Evolutionary conservation across 1,140 invertebrate genomes (phyloP).

Genomic region (Semibalanus balanoides): DNA sequence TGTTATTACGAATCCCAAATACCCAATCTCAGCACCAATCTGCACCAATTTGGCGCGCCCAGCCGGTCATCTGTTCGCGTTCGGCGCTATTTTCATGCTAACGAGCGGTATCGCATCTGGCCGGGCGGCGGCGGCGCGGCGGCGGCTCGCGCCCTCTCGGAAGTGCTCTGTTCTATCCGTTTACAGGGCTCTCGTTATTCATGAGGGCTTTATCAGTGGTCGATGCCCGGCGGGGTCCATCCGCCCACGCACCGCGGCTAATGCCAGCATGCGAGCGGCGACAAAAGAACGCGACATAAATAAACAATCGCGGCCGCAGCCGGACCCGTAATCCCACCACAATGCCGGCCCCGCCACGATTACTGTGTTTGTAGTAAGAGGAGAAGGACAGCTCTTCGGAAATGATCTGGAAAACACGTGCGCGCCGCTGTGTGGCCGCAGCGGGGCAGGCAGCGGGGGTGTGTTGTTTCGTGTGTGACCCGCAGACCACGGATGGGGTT

Average conservation of each 20-base stretch:
- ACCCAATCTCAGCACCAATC: no score
- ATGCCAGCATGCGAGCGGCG: not conserved
- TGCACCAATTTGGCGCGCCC: not conserved
- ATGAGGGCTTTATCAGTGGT: not conserved
- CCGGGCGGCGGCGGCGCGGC: no score
- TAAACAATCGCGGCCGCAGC: not conserved
- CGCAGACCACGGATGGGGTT: no score
- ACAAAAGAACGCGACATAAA: not conserved
- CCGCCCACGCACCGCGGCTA: not conserved
- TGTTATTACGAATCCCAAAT: no score
- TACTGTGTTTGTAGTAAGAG: not conserved
- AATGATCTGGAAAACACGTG: not conserved
- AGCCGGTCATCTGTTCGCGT: not conserved
- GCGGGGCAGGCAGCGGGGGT: not conserved
- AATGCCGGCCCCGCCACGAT: not conserved
- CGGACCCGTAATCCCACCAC: not conserved
- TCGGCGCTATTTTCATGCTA: not conserved
- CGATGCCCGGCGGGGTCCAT: not conserved
- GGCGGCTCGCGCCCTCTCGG: not conserved
- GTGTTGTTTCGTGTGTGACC: no score
- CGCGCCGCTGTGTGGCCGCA: not conserved
- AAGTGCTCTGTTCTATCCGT: not conserved
- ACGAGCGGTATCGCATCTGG: not conserved
- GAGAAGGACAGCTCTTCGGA: not conserved
- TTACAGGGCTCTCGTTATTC: not conserved